Evolutionary conservation across 2,888 invertebrate species (phyloP), one percentile per base, ranked within the genome.

Genomic region (Conchocele bisecta): DNA sequence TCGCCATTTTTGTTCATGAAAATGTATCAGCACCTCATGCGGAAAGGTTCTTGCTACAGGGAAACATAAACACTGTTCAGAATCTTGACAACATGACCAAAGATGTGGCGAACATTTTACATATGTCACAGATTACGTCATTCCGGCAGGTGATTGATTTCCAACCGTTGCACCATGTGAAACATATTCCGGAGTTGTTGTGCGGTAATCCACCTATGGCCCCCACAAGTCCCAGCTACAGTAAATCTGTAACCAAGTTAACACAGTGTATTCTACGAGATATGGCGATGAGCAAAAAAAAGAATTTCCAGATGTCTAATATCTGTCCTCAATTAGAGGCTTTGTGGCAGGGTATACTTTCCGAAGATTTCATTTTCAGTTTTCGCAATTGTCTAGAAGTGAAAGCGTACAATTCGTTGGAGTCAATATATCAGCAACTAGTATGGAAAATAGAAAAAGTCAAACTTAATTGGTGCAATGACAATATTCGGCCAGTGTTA

Each of bases 201-300:
- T 24, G 33, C 26, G 72, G 72, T 20, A 54, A 66, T 29, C 57
- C 61, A 4, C 72, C 72, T 11, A 60, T 72, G 57, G 66, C 56
- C 11, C 17, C 35, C n/a, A 29, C 41, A 20, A 72, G 58, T 41
- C 24, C 42, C 2, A 37, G 44, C 22, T 72, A 72, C 33, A 57
- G 60, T 17, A 0, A 24, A 33, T 1, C n/a, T 11, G 56, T 42
- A 2, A 13, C 1, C 13, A 6, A 26, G 0, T n/a, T 61, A 22
- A 24, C 22, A 15, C 9, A 29, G 3, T 11, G 20, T 24, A 53
- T 53, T 20, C 22, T 53, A 6, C 2, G 9, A 3, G 33, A 33
- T 31, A 4, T 51, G 5, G 24, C 15, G 17, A 22, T 22, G 9
- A 53, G 20, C 22, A 4, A 33, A 6, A 35, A 53, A 15, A 17